Conservation (phyloP, 2,888 invertebrate genomes). For the Ecdyonurus torrentis region DNA sequence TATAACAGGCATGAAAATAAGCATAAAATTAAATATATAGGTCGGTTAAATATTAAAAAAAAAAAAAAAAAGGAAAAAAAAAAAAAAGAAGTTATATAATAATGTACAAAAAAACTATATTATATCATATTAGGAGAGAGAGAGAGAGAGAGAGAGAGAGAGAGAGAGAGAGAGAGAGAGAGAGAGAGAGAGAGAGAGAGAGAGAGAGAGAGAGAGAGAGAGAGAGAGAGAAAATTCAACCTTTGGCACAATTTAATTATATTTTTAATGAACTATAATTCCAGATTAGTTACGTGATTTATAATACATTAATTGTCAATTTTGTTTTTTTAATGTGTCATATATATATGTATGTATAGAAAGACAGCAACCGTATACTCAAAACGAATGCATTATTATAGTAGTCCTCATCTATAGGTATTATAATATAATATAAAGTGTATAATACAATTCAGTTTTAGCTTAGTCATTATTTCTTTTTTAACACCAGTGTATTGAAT, state of each 20-base stretch:
- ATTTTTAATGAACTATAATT: neutral
- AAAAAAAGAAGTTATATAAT: too few relatives aligned
- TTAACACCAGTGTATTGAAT: neutral
- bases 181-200: too few relatives aligned
- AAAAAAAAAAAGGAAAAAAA: too few relatives aligned
- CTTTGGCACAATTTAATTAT: neutral
- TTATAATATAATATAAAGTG: too few relatives aligned
- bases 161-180: too few relatives aligned
- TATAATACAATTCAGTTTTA: neutral
- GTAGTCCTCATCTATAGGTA: neutral
- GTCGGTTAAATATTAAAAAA: too few relatives aligned
- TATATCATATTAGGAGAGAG: too few relatives aligned
- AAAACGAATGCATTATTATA: neutral
- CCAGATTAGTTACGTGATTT: conserved; percentile 1
- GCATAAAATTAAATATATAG: conserved; percentile 1
- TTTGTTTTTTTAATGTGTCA: neutral
- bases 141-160: too few relatives aligned
- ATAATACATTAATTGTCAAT: neutral
- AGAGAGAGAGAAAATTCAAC: too few relatives aligned
- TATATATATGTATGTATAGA: neutral
- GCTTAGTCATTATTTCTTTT: neutral
- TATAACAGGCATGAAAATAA: conserved; percentile 1
- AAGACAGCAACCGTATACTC: neutral
- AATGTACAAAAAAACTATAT: neutral
- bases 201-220: too few relatives aligned